Evolutionary conservation across 2,888 invertebrate species (phyloP), one percentile per base, ranked within the genome.

Genomic region (Embidobia sp.): DNA sequence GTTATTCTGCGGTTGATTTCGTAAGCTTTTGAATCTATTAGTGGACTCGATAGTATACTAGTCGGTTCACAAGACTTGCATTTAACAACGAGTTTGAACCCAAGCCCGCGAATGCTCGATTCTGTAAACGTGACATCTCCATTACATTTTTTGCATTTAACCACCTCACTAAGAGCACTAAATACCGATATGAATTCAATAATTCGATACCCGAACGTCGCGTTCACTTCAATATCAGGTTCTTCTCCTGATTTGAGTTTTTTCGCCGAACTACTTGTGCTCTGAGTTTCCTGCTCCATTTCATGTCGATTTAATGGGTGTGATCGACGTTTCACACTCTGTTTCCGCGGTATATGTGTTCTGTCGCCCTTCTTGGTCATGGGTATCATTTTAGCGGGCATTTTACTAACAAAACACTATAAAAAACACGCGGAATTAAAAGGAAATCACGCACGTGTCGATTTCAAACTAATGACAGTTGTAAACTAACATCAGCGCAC

Each of bases 1-100:
- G 18, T 55, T 0, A 81, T 79, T 69, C 78, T 42, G 49, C 80
- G 16, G 37, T 81, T 81, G 18, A 81, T 77, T 53, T 82, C 81
- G 40, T 70, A 80, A 27, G 79, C 79, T 15, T 53, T 81, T 48
- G 33, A 7, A 19, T 70, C 64, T 11, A 75, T 78, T 5, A 44
- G 55, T 33, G 66, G 42, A 42, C 42, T 42, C 42, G 42, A 42
- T 19, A 42, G 18, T 11, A 42, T 10, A n/a, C n/a, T 22, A 19
- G 11, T 57, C 13, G 31, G 46, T 46, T 18, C 31, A 61, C 61
- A 61, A 26, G 22, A n/a, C 35, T 3, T 0, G 22, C 37, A 48
- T n/a, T 63, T 37, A 5, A 63, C 27, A 8, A 70, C 44, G 19
- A 77, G 40, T 29, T 70, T 48, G 37, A 78, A 75, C 44, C 70